A percentile compares a stretch with the other conserved stretches of the same genome.
These are phyloP conservation scores for Argyresthia goedartella DNA, from an alignment of 2,888 invertebrate genomes.

Conservation along the genomic window DNA sequence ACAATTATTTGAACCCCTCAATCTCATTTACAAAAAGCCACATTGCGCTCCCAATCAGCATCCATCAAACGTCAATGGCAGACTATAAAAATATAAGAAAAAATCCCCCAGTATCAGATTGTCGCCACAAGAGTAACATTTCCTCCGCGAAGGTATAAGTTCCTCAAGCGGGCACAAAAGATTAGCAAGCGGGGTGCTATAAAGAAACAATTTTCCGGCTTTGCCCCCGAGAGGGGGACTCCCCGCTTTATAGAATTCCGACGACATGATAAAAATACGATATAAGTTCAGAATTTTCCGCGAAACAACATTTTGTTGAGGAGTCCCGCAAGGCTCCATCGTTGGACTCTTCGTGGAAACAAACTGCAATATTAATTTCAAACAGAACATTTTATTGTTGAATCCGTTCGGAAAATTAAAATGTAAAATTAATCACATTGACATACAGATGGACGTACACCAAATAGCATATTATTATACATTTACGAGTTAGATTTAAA, in stretches of 20 bases:
- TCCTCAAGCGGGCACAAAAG: conserved; percentile 27
- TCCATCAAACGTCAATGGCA: conserved; percentile 55
- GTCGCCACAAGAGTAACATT: conserved; percentile 24
- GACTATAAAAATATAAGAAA: conserved; percentile 58
- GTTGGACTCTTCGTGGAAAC: conserved; percentile 6
- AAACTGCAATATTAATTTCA: conserved; percentile 57
- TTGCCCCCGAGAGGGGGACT: conserved; percentile 36
- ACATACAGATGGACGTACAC: conserved; percentile 70
- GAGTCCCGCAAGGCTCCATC: no score
- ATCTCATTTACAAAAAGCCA: conserved; percentile 13
- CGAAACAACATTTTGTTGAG: conserved; percentile 11
- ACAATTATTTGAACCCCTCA: neutral
- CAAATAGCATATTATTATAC: conserved; percentile 61
- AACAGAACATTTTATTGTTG: conserved; percentile 72
- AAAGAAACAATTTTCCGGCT: conserved; percentile 67
- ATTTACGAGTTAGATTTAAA: conserved; percentile 55
- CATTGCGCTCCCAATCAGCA: conserved; percentile 30
- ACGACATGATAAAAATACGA: conserved; percentile 59
- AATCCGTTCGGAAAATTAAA: conserved; percentile 56
- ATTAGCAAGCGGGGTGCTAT: conserved; percentile 63
- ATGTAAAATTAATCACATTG: conserved; percentile 64
- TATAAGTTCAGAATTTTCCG: conserved; percentile 23
- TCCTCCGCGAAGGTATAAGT: conserved; percentile 14
- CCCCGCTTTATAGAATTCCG: conserved; percentile 42
- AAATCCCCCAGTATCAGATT: conserved; percentile 37